Percentiles rank a stretch among this genome's conserved stretches.
Conservation (phyloP, 2,113 vertebrate genomes). For the Morone chrysops region DNA sequence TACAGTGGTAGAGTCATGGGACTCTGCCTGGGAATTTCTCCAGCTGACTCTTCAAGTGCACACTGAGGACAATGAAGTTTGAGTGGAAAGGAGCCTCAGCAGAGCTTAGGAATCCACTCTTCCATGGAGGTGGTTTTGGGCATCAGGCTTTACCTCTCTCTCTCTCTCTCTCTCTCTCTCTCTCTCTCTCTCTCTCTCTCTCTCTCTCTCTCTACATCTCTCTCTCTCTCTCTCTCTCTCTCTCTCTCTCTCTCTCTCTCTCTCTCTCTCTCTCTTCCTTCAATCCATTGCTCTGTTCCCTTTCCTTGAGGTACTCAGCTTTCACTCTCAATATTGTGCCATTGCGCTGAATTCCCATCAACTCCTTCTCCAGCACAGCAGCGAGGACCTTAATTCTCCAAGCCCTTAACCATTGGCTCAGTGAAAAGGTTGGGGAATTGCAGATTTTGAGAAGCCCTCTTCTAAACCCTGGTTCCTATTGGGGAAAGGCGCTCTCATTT, state of each 20-base stretch:
- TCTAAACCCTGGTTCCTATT: conserved; percentile 43
- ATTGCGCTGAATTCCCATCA: conserved; percentile 65
- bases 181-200: neutral
- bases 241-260: conserved; percentile 15
- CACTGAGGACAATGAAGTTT: conserved; percentile 40
- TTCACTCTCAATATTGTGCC: conserved; percentile 55
- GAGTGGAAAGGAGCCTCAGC: conserved; percentile 42
- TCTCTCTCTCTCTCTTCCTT: neutral
- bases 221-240: conserved; percentile 13
- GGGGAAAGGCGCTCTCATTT: conserved; percentile 31
- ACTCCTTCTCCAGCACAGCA: conserved; percentile 37
- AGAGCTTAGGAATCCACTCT: conserved; percentile 53
- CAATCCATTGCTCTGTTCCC: conserved; percentile 6
- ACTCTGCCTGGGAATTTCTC: conserved; percentile 31
- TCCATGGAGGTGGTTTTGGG: conserved; percentile 57
- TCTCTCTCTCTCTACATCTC: neutral
- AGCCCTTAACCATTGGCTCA: conserved; percentile 44
- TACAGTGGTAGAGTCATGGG: conserved; percentile 1
- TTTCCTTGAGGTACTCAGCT: conserved; percentile 52
- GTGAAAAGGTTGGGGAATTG: conserved; percentile 61
- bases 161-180: conserved; percentile 8
- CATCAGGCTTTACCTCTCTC: conserved; percentile 16
- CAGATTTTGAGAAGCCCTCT: conserved; percentile 61
- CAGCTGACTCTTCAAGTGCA: conserved; percentile 31
- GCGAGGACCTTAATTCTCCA: conserved; percentile 63